These are phyloP conservation scores for Vollenhovia emeryi DNA, from an alignment of 1,140 invertebrate genomes.

Conservation along the genomic window DNA sequence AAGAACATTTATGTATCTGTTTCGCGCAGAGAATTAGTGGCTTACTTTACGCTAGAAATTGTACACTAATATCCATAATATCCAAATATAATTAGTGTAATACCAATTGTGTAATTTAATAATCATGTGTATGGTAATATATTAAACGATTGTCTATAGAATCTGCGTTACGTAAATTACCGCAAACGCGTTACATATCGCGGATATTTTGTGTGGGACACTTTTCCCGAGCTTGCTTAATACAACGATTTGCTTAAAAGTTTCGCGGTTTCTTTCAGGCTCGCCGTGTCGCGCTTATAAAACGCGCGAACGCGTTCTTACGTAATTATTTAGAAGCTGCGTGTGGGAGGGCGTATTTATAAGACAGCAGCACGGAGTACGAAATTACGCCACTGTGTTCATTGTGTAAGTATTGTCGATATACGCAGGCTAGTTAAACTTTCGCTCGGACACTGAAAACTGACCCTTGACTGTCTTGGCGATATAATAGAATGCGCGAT, in stretches of 20 bases:
- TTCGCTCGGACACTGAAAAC: conserved; percentile 71
- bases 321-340: conserved; percentile 70
- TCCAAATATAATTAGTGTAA: neutral
- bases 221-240: conserved; percentile 29
- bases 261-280: conserved; percentile 11
- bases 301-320: conserved; percentile 59
- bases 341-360: conserved; percentile 72
- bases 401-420: conserved; percentile 71
- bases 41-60: neutral
- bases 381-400: conserved; percentile 72
- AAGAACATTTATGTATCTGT: neutral
- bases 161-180: neutral
- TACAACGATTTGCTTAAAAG: conserved; percentile 24
- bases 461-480: conserved; percentile 62
- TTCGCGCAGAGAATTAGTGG: neutral
- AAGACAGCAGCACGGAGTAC: conserved; percentile 65
- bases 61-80: neutral
- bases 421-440: conserved; percentile 71
- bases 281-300: conserved; percentile 34
- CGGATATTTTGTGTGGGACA: neutral
- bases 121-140: neutral
- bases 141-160: neutral
- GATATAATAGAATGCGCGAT: conserved; percentile 13
- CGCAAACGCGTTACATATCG: neutral
- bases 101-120: neutral